Conservation (phyloP, 2,113 vertebrate genomes). For the Ahaetulla prasina region DNA sequence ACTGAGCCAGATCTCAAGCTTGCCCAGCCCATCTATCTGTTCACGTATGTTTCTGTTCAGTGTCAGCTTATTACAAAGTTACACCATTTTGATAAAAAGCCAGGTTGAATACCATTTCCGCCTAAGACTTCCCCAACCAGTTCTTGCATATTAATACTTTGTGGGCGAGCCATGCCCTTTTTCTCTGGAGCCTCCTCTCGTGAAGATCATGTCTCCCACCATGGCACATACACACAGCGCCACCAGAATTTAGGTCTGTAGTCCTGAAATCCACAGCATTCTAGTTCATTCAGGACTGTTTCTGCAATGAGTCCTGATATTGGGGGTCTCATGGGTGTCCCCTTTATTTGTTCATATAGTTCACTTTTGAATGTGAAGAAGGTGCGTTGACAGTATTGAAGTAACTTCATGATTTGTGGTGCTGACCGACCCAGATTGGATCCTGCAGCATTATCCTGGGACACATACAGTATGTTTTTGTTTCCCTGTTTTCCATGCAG, state of each 20-base stretch:
- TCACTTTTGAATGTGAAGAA: not conserved
- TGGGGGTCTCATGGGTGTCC: not conserved
- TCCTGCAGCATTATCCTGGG: not conserved
- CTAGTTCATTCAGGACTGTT: not conserved
- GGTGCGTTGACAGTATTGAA: no score
- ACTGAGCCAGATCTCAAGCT: slow-evolving; percentile 83
- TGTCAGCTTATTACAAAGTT: not conserved
- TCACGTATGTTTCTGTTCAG: slow-evolving; percentile 77
- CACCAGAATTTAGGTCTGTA: not conserved
- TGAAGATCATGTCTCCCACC: not conserved
- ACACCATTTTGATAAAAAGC: not conserved
- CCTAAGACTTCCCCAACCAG: not conserved
- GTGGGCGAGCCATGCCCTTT: not conserved
- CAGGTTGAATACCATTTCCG: not conserved
- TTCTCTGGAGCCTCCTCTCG: not conserved
- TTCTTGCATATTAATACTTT: no score
- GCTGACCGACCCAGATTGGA: not conserved
- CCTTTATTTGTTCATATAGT: not conserved
- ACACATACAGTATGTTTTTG: not conserved
- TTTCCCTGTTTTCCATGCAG: slow-evolving; percentile 57
- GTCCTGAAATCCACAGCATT: not conserved
- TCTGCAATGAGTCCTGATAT: not conserved
- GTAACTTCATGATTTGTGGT: not conserved
- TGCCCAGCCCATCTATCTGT: slow-evolving; percentile 78
- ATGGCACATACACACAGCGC: rapidly evolving